phyloP scores from a whole-genome alignment of 1,140 invertebrate genomes.

The Drosophila repleta region DNA sequence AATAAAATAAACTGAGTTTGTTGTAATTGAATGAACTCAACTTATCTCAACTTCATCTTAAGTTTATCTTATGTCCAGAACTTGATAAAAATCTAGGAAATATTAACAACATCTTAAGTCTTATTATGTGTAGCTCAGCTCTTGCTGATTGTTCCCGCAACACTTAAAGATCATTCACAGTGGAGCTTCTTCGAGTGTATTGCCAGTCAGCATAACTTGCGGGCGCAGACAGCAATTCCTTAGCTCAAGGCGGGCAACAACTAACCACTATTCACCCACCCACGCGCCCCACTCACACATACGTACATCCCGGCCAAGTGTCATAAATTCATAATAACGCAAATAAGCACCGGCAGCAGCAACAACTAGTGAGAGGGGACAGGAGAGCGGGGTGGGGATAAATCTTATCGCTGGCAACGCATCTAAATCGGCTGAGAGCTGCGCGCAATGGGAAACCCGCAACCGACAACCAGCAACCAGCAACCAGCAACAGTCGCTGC shows the following conservation, averaged over 20 bases:
- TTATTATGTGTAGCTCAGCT: no score
- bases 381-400: background rate
- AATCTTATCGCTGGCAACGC: conserved; percentile 65
- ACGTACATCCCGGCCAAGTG: conserved; percentile 66
- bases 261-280: background rate
- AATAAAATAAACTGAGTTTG: no score
- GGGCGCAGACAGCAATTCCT: background rate
- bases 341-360: conserved; percentile 69
- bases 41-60: no score
- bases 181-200: background rate
- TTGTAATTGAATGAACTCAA: no score
- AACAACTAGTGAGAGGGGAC: conserved; percentile 17
- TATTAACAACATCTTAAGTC: no score
- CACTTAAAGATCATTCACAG: background rate
- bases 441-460: conserved; percentile 1
- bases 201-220: conserved; percentile 3
- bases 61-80: no score
- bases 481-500: conserved; percentile 33
- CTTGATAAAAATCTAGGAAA: no score
- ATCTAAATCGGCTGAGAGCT: conserved; percentile 65
- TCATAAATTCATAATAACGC: conserved; percentile 82
- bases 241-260: background rate
- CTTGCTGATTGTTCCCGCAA: no score
- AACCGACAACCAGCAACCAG: conserved; percentile 41
- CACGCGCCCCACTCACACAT: conserved; percentile 9